Evolutionary conservation across 2,797 vertebrate species (phyloP).

Genomic region (Artibeus lituratus): DNA sequence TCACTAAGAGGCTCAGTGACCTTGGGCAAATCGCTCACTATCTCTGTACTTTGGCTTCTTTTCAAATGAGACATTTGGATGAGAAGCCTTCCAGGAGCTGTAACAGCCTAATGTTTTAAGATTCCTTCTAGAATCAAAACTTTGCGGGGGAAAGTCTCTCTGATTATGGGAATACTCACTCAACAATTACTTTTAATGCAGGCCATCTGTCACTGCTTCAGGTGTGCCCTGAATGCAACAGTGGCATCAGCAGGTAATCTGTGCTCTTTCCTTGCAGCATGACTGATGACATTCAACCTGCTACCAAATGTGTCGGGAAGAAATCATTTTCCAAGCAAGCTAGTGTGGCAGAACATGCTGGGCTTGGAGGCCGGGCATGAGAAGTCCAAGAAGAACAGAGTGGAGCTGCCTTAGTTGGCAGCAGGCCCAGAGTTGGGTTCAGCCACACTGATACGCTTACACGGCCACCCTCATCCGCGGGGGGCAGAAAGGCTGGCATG

Average conservation of each 20-base stretch:
- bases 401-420: not conserved
- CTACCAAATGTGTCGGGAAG: not conserved
- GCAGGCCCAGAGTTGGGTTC: not conserved
- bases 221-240: not conserved
- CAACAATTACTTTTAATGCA: not conserved
- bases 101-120: not conserved
- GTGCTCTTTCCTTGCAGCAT: not conserved
- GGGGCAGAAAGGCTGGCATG: not conserved
- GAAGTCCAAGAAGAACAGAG: not conserved
- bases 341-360: not conserved
- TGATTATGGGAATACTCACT: not conserved
- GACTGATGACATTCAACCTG: not conserved
- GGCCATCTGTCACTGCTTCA: slow-evolving; percentile 57
- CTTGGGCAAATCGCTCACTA: not conserved
- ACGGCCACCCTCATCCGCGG: not conserved
- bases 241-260: slow-evolving; percentile 34
- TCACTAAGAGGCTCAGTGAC: not conserved
- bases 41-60: not conserved
- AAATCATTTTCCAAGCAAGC: not conserved
- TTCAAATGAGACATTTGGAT: not conserved
- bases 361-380: not conserved
- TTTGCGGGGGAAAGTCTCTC: not conserved
- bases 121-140: slow-evolving; percentile 36
- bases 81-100: not conserved
- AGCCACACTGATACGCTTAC: not conserved